Percentiles rank a stretch among this genome's conserved stretches.
Conservation (phyloP, 64 coral and sea anemone genomes). For the Acropora yongei region DNA sequence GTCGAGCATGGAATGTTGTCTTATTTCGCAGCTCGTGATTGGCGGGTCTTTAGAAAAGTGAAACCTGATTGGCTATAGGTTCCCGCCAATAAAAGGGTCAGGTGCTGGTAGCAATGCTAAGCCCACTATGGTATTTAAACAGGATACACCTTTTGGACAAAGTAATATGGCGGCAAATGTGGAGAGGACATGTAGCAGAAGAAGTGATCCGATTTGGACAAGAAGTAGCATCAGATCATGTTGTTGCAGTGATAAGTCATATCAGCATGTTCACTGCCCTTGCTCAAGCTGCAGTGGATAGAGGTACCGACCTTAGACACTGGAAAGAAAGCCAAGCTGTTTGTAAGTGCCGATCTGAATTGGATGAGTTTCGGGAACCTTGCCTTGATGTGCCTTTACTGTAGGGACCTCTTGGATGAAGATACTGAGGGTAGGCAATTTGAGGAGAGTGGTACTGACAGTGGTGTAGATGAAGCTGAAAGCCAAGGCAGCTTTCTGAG, state of each 20-base stretch:
- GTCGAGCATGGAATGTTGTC: background rate
- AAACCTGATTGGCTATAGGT: slow-evolving; percentile 16
- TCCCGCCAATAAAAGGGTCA: background rate
- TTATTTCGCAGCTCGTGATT: background rate
- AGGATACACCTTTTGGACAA: background rate
- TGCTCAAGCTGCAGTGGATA: too few relatives aligned
- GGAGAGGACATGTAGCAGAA: too few relatives aligned
- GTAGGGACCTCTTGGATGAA: slow-evolving; percentile 40
- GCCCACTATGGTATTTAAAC: background rate
- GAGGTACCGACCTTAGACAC: slow-evolving; percentile 43
- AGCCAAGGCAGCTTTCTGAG: background rate
- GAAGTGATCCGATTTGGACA: too few relatives aligned
- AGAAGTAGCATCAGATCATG: too few relatives aligned
- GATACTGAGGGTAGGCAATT: slow-evolving; percentile 52
- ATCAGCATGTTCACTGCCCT: too few relatives aligned
- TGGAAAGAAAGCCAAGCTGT: slow-evolving; percentile 60
- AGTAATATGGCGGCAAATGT: too few relatives aligned
- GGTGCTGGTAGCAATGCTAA: background rate
- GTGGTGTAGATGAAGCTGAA: slow-evolving; percentile 34
- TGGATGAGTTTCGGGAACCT: slow-evolving; percentile 62
- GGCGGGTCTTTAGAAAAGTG: slow-evolving; percentile 1
- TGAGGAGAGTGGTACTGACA: background rate
- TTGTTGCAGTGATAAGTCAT: too few relatives aligned
- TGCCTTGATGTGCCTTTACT: background rate
- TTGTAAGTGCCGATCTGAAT: slow-evolving; percentile 34